A percentile compares a stretch with the other conserved stretches of the same genome.
These are phyloP conservation scores for Sipha flava DNA, from an alignment of 1,140 invertebrate genomes.

Conservation along the genomic window DNA sequence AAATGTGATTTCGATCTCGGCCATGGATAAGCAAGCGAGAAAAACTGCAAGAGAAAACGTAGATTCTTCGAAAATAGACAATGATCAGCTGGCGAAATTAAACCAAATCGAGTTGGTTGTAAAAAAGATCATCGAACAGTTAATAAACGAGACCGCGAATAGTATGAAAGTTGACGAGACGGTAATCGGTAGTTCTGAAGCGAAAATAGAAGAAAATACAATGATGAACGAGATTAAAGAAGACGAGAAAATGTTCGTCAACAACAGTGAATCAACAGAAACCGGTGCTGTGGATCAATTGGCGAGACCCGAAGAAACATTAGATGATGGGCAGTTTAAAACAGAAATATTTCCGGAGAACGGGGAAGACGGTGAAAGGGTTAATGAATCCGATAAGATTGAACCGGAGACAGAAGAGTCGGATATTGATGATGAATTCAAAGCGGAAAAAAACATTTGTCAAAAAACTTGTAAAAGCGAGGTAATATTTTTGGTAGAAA, in stretches of 20 bases:
- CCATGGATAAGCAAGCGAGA: background rate
- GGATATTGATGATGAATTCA: background rate
- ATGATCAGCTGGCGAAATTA: background rate
- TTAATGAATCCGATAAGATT: background rate
- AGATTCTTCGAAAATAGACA: background rate
- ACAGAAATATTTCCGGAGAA: background rate
- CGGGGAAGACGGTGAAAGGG: background rate
- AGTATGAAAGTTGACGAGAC: background rate
- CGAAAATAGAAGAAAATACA: background rate
- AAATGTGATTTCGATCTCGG: too few species aligned
- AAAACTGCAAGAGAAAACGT: background rate
- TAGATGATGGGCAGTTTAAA: background rate
- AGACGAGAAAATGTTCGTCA: background rate
- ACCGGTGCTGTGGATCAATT: background rate
- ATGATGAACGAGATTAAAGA: background rate
- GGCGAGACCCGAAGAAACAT: background rate
- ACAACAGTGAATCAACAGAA: background rate
- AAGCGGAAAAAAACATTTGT: background rate
- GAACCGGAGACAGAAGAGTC: background rate
- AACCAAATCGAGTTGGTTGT: background rate
- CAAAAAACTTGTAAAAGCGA: constrained; percentile 15
- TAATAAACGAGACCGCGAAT: constrained; percentile 19
- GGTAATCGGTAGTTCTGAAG: background rate
- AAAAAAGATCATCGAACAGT: constrained; percentile 12
- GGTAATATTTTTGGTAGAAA: constrained; percentile 26